A percentile compares a stretch with the other conserved stretches of the same genome.
phyloP scores from a whole-genome alignment of 2,888 invertebrate species.

The Osmoderma eremita region DNA sequence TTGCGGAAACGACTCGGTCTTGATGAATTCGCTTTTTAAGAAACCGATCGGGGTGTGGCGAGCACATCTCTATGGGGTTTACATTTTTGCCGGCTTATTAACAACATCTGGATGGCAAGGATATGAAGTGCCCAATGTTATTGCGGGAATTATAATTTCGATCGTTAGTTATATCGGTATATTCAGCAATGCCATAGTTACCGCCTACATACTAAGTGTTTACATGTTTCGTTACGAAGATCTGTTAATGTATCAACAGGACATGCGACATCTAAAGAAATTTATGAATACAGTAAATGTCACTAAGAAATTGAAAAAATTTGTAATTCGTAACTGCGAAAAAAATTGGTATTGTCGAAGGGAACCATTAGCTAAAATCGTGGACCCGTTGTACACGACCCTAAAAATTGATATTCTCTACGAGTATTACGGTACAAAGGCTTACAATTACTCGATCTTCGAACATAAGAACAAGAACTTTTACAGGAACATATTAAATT shows the following conservation, averaged over 20 bases:
- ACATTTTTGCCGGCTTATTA: slow-evolving; percentile 14
- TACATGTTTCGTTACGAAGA: slow-evolving; percentile 5
- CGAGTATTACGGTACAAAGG: slow-evolving; percentile 42
- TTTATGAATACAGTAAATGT: slow-evolving; percentile 40
- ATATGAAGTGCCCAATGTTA: background rate
- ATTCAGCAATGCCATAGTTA: slow-evolving; percentile 1
- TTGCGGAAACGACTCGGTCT: slow-evolving; percentile 23
- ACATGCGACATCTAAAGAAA: slow-evolving; percentile 22
- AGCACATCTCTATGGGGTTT: slow-evolving; percentile 33
- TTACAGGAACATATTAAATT: slow-evolving; percentile 40
- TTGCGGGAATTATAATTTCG: slow-evolving; percentile 1
- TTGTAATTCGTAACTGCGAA: slow-evolving; percentile 37
- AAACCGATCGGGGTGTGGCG: slow-evolving; percentile 30
- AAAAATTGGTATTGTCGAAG: slow-evolving; percentile 42
- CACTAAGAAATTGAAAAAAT: slow-evolving; percentile 24
- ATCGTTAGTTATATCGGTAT: slow-evolving; percentile 18
- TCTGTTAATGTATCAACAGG: slow-evolving; percentile 41
- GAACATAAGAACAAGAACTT: slow-evolving; percentile 37
- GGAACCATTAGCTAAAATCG: slow-evolving; percentile 5
- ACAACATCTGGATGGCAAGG: slow-evolving; percentile 39
- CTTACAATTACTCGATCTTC: slow-evolving; percentile 36
- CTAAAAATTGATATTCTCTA: slow-evolving; percentile 45
- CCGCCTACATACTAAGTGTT: slow-evolving; percentile 20
- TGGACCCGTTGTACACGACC: slow-evolving; percentile 27
- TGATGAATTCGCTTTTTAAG: slow-evolving; percentile 12